Evolutionary conservation across 2,888 invertebrate species (phyloP).

Genomic region (Drosophila nr. perissopoda): DNA sequence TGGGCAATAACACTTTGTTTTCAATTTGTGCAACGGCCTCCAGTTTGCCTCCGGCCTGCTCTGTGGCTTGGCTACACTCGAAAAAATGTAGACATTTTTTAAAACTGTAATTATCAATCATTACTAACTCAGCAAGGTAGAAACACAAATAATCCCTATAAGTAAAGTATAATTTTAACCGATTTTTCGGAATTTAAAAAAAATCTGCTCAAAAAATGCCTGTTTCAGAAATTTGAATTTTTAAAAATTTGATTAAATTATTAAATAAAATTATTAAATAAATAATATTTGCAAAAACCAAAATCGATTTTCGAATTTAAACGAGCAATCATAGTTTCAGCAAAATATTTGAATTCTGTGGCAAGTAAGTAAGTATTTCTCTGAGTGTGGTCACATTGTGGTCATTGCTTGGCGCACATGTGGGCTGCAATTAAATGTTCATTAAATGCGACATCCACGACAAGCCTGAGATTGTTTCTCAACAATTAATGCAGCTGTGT

Average conservation of each 20-base stretch:
- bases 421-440: constrained; percentile 76
- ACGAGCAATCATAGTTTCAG: too few relatives aligned
- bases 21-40: constrained; percentile 59
- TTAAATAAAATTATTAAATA: not conserved
- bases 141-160: not conserved
- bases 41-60: not conserved
- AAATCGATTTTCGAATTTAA: not conserved
- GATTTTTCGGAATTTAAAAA: rapidly evolving
- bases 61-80: not conserved
- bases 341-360: rapidly evolving
- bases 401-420: constrained; percentile 71
- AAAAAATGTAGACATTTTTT: rapidly evolving
- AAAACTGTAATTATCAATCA: not conserved
- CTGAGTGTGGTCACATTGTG: constrained; percentile 29
- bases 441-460: constrained; percentile 75
- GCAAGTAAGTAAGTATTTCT: not conserved
- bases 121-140: not conserved
- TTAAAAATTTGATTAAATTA: too few relatives aligned
- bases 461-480: constrained; percentile 63
- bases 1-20: constrained; percentile 69
- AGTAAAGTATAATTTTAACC: not conserved
- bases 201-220: not conserved
- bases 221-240: not conserved
- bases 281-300: not conserved
- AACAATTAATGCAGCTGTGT: constrained; percentile 60